Percentiles rank a stretch among this genome's conserved stretches.
These are phyloP conservation scores for Eclectus roratus DNA, from an alignment of 2,113 vertebrate genomes.

Conservation along the genomic window DNA sequence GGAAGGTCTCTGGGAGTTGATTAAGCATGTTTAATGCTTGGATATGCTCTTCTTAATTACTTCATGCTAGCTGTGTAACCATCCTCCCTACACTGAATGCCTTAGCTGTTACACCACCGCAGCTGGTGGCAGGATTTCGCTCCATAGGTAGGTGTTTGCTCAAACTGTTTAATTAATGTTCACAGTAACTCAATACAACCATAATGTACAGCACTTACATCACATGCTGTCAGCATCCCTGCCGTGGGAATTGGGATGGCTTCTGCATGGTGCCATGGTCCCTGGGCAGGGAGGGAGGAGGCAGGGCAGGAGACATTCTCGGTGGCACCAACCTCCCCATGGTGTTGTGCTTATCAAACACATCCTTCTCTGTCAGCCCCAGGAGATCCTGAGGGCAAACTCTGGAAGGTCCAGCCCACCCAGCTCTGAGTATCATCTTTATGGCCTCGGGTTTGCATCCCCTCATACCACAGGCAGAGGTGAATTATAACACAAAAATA, in stretches of 20 bases:
- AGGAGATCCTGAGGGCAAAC: background rate
- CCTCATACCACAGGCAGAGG: accelerated
- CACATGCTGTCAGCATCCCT: background rate
- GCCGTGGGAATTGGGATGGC: accelerated
- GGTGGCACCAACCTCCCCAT: accelerated
- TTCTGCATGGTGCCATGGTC: accelerated
- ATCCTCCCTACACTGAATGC: accelerated
- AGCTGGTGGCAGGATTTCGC: background rate
- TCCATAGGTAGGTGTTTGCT: background rate
- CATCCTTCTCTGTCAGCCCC: background rate
- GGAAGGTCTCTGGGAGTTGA: background rate
- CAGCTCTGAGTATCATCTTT: background rate
- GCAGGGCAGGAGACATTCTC: background rate
- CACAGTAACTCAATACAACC: background rate
- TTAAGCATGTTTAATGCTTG: background rate
- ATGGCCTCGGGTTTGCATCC: background rate
- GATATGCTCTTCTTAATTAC: background rate
- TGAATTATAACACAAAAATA: background rate
- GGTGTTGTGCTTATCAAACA: background rate
- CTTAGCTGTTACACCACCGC: background rate
- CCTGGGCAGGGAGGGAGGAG: background rate
- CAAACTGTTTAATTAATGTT: background rate
- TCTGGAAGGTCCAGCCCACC: background rate
- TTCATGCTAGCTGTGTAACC: background rate
- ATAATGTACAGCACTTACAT: background rate